These are phyloP conservation scores for Acipenser ruthenus DNA, from an alignment of 2,797 vertebrate species.

Conservation along the genomic window DNA sequence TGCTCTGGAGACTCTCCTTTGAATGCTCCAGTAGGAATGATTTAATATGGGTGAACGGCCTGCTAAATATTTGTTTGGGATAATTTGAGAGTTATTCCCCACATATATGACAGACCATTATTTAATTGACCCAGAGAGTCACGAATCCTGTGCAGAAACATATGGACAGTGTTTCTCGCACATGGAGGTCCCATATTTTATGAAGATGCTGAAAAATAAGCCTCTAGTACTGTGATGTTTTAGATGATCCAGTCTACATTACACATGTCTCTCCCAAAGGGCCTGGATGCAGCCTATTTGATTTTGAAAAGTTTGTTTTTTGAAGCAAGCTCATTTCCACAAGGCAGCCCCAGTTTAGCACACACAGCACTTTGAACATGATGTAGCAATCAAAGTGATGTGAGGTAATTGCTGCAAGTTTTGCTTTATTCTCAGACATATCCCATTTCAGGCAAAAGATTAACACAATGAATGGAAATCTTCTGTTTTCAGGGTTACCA, in stretches of 20 bases:
- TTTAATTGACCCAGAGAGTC: slow-evolving; percentile 3
- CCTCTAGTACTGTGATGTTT: not conserved
- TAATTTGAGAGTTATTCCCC: slow-evolving; percentile 6
- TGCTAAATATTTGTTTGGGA: slow-evolving; percentile 8
- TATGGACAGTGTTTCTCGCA: not conserved
- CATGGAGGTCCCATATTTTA: not conserved
- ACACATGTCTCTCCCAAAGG: not conserved
- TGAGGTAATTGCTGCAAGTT: slow-evolving; percentile 5
- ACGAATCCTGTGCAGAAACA: not conserved
- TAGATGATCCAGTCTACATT: not conserved
- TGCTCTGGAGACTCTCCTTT: slow-evolving; percentile 16
- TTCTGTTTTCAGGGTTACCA: not conserved
- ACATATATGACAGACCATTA: not conserved
- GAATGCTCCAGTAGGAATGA: slow-evolving; percentile 11
- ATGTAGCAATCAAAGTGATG: not conserved
- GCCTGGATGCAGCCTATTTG: not conserved
- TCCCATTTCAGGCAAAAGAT: slow-evolving; percentile 2
- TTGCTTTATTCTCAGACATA: not conserved
- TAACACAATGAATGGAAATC: not conserved
- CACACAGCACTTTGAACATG: not conserved
- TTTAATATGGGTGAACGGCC: not conserved
- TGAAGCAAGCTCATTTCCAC: not conserved
- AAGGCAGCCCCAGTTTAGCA: not conserved
- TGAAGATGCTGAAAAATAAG: not conserved
- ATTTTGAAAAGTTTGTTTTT: not conserved